phyloP scores from a whole-genome alignment of 2,888 invertebrate genomes.

The Synergus umbraculus region DNA sequence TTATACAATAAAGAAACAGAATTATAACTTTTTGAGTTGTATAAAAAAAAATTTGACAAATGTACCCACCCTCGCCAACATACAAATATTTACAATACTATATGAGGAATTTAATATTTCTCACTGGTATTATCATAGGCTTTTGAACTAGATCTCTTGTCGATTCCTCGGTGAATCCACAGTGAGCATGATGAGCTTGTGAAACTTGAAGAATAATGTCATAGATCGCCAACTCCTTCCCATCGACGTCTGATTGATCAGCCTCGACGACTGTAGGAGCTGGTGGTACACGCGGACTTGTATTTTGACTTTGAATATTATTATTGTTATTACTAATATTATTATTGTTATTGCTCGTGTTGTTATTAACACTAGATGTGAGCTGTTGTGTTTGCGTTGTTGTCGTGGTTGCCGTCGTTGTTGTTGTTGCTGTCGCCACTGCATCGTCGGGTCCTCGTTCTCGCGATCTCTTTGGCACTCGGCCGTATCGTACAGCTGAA shows the following conservation, averaged over 20 bases:
- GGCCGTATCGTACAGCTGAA: constrained; percentile 95
- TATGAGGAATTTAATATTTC: constrained; percentile 32
- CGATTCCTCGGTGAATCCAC: constrained; percentile 92
- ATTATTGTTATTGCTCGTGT: constrained; percentile 77
- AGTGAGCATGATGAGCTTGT: constrained; percentile 92
- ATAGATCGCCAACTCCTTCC: constrained; percentile 84
- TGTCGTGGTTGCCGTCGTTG: constrained; percentile 62
- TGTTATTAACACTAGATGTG: constrained; percentile 67
- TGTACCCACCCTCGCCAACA: no score
- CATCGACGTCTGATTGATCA: constrained; percentile 79
- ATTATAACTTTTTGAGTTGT: no score
- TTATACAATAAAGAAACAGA: no score
- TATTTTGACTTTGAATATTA: constrained; percentile 69
- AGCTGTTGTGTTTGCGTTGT: constrained; percentile 63
- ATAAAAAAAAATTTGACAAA: no score
- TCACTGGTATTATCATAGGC: constrained; percentile 83
- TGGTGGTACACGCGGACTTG: constrained; percentile 67
- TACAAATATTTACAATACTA: constrained; percentile 28
- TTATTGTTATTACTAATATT: constrained; percentile 69
- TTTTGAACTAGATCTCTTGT: constrained; percentile 84
- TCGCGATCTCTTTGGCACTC: constrained; percentile 95
- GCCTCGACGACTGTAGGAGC: constrained; percentile 76
- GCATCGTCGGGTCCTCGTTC: constrained; percentile 84
- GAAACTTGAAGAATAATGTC: constrained; percentile 89
- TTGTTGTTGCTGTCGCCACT: constrained; percentile 77